Evolutionary conservation across 1,140 invertebrate species (phyloP).

Genomic region (Drosophila insularis): DNA sequence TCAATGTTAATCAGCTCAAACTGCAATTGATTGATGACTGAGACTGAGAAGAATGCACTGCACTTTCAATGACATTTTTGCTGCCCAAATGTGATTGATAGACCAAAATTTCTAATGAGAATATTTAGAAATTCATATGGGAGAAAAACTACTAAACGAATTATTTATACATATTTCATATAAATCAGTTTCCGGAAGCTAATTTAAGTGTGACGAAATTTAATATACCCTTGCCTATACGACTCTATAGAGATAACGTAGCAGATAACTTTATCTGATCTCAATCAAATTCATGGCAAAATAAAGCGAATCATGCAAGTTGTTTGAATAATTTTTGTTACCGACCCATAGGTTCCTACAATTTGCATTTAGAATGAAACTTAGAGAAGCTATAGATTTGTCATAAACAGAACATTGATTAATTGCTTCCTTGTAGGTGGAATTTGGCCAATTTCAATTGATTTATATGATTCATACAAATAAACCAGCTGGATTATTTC

Average conservation of each 20-base stretch:
- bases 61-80: conserved; percentile 1
- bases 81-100: not conserved
- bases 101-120: conserved; percentile 16
- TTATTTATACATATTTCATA: not conserved
- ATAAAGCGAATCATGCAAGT: not conserved
- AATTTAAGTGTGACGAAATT: not conserved
- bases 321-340: not conserved
- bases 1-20: conserved; percentile 1
- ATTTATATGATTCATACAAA: no score
- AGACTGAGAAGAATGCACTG: not conserved
- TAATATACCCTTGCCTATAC: not conserved
- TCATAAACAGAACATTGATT: no score
- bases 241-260: not conserved
- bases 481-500: no score
- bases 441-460: no score
- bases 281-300: not conserved
- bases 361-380: no score
- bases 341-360: not conserved
- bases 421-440: no score
- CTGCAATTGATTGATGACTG: conserved; percentile 27
- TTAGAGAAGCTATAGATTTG: no score
- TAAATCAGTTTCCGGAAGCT: not conserved
- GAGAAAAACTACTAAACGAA: not conserved
- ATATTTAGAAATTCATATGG: not conserved
- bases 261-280: conserved; percentile 1